Conservation (phyloP, 2,113 vertebrate genomes). For the Tamias sibiricus region DNA sequence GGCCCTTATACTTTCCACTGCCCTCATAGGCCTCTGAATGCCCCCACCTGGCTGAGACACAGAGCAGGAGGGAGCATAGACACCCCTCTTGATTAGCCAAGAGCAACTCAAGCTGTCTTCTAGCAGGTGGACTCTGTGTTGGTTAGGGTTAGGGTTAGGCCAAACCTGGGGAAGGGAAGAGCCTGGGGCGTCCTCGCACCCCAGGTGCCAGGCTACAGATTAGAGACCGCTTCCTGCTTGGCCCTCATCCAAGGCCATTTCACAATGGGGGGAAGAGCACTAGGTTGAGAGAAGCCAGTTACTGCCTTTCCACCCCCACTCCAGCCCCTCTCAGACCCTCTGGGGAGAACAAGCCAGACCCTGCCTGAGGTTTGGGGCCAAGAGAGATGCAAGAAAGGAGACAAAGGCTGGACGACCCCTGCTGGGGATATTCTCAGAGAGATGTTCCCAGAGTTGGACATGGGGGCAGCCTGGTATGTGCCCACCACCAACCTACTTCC, state of each 20-base stretch:
- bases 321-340: neutral
- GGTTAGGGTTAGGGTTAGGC: neutral
- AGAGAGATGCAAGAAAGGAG: neutral
- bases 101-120: neutral
- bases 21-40: neutral
- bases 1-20: neutral
- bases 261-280: slow-evolving; percentile 87
- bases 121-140: neutral
- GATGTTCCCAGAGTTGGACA: neutral
- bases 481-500: neutral
- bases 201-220: slow-evolving; percentile 68
- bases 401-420: neutral
- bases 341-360: neutral
- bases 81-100: neutral
- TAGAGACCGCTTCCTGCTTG: slow-evolving; percentile 87
- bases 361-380: neutral
- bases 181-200: slow-evolving; percentile 58
- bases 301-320: slow-evolving; percentile 69
- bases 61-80: neutral
- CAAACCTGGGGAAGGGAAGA: slow-evolving; percentile 75
- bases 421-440: neutral
- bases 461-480: no score
- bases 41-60: neutral
- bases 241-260: slow-evolving; percentile 85
- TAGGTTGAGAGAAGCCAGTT: slow-evolving; percentile 74